Percentiles rank a stretch among this genome's conserved stretches.
Evolutionary conservation across 1,140 invertebrate species (phyloP).

Genomic region (Proctacanthus coquilletti): DNA sequence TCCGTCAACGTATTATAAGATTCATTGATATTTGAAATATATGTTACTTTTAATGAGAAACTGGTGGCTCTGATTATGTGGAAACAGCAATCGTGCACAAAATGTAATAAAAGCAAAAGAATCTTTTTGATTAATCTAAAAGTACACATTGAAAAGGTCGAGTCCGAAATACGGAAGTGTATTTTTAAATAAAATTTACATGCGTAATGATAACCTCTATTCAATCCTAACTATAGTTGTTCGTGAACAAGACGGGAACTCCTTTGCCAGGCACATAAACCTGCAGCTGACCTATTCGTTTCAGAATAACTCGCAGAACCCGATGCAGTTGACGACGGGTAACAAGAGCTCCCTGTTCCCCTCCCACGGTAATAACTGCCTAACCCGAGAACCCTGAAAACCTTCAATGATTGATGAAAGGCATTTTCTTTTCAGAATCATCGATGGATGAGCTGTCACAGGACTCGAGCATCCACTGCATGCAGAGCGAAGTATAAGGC

Average conservation of each 20-base stretch:
- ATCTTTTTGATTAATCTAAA: no score
- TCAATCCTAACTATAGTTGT: no score
- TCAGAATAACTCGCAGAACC: conserved; percentile 55
- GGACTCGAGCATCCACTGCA: conserved; percentile 61
- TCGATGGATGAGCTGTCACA: conserved; percentile 67
- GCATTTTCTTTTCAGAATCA: conserved; percentile 44
- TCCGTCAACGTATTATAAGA: no score
- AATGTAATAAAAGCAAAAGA: no score
- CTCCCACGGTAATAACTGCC: conserved; percentile 18
- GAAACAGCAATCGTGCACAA: no score
- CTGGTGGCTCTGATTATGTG: no score
- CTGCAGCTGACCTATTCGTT: conserved; percentile 69
- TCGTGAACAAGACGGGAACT: conserved; percentile 32
- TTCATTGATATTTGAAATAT: no score
- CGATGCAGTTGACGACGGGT: conserved; percentile 39
- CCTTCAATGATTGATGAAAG: conserved; percentile 1
- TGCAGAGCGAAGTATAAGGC: conserved; percentile 53
- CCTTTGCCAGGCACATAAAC: conserved; percentile 63
- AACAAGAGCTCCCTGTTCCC: conserved; percentile 22
- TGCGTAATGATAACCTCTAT: no score
- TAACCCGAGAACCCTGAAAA: not conserved
- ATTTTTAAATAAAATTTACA: no score
- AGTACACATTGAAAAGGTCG: no score
- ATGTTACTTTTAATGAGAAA: no score
- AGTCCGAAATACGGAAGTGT: no score